phyloP scores from a whole-genome alignment of 1,140 invertebrate genomes.

The Phenacoccus solenopsis region DNA sequence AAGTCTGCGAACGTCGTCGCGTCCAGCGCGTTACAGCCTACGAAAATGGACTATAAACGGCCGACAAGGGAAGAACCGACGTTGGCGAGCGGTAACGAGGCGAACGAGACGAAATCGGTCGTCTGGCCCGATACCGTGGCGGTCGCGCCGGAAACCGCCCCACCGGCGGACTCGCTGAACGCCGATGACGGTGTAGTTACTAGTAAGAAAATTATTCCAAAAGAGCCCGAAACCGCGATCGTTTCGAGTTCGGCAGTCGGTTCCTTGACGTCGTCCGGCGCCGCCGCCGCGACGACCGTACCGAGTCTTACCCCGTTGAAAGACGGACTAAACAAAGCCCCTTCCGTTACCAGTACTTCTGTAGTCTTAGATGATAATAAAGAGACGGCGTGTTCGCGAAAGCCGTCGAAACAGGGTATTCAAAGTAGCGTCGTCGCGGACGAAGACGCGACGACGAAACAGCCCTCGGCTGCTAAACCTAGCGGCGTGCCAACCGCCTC shows the following conservation, averaged over 20 bases:
- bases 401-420: neutral
- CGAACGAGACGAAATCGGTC: neutral
- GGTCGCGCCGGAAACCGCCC: neutral
- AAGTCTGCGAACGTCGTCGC: neutral
- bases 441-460: neutral
- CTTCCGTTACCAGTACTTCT: neutral
- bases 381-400: neutral
- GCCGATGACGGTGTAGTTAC: neutral
- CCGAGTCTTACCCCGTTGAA: neutral
- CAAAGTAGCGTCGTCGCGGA: neutral
- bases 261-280: neutral
- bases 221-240: neutral
- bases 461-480: neutral
- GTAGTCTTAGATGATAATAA: neutral
- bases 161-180: neutral
- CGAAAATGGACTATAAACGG: neutral
- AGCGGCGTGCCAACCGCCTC: neutral
- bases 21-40: neutral
- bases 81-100: neutral
- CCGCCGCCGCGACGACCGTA: neutral
- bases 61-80: conserved; percentile 7
- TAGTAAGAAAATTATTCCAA: neutral
- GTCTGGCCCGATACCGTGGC: neutral
- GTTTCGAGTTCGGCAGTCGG: neutral
- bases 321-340: neutral